phyloP scores from a whole-genome alignment of 2,113 vertebrate species.

The human region DNA sequence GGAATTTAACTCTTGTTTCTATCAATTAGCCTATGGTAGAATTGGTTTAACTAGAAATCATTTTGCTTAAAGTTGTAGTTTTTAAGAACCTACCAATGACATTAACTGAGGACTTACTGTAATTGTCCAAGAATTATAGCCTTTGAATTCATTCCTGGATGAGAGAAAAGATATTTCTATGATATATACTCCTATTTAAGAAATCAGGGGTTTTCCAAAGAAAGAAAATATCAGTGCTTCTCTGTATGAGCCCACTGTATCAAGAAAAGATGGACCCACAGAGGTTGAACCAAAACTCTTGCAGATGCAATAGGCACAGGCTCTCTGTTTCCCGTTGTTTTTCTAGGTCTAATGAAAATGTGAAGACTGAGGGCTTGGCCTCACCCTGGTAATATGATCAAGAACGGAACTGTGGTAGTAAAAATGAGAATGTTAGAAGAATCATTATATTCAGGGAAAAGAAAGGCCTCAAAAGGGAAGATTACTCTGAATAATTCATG shows the following conservation, averaged over 20 bases:
- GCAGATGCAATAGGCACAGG: neutral
- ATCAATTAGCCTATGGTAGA: neutral
- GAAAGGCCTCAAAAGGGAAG: neutral
- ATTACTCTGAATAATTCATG: constrained; percentile 32
- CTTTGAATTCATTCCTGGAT: constrained; percentile 31
- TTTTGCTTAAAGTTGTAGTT: neutral
- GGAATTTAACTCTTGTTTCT: neutral
- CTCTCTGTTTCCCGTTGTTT: neutral
- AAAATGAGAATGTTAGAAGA: neutral
- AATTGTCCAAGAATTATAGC: neutral
- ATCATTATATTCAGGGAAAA: neutral
- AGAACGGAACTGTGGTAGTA: neutral
- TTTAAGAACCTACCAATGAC: neutral
- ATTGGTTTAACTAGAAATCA: neutral
- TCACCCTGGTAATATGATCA: neutral
- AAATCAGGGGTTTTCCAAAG: neutral
- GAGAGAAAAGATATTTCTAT: neutral
- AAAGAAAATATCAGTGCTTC: neutral
- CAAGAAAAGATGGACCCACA: neutral
- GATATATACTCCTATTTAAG: neutral
- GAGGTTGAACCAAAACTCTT: neutral
- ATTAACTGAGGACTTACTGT: neutral
- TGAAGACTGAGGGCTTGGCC: neutral
- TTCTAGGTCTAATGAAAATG: neutral
- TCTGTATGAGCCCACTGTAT: neutral